Evolutionary conservation across 92 coral and sea anemone species (phyloP), one percentile per base, ranked within the genome.

Genomic region (Epizoanthus stellaris): DNA sequence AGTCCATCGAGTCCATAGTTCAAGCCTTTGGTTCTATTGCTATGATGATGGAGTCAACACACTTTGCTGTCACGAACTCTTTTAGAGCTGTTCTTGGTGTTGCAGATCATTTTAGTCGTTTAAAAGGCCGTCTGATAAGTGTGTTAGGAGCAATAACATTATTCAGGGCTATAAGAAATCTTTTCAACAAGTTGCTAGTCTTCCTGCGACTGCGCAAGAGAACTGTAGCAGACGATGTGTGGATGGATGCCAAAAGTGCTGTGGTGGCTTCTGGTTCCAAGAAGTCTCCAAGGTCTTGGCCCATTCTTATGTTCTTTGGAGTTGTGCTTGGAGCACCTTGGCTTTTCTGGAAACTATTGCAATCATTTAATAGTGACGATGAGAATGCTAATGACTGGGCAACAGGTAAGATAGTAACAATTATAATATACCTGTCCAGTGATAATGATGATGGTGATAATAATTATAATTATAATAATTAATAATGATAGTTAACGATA

Each of bases 21-120:
- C 99, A 96, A 53, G 99, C 99, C 4, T 96, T 96, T 91, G 99
- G 99, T 25, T 96, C 99, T 12, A 92, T 96, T 47, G 95, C 99
- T 2, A 96, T 95, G 99, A 96, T 96, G 99, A 72, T 96, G 65
- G 99, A 96, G 42, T 96, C 99, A 62, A 96, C 99, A 0, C 98
- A 94, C 76, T 96, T 96, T 93, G 99, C 99, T 14, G 94, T 96
- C 81, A 88, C 82, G 12, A 96, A 93, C 73, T 89, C 99, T 21
- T 96, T 96, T 77, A 79, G 92, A 65, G 99, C 99, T 36, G 99
- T 96, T 47, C 85, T 96, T 43, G 95, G 99, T 19, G 98, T 96
- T 20, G 99, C 99, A 2, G 98, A 96, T 83, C 98, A 96, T 77
- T 96, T 96, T 79, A 96, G 98, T 77, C 87, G 99, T 86, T 87